A percentile compares a stretch with the other conserved stretches of the same genome.
phyloP scores from a whole-genome alignment of 2,797 vertebrate species.

The Pelodytes ibericus region DNA sequence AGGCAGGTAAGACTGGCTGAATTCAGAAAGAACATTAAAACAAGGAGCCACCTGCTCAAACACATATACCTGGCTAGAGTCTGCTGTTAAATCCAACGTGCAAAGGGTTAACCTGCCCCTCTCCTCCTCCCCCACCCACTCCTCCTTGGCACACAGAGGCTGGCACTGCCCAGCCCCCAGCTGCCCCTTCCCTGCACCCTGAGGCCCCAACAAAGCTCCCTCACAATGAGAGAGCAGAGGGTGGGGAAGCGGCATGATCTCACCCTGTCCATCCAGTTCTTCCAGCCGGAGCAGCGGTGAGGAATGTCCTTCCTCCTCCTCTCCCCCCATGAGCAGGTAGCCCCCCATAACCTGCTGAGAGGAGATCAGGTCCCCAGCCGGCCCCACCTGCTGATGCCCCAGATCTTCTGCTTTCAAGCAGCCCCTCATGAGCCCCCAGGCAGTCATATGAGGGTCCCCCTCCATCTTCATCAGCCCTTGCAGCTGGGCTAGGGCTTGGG shows the following conservation, averaged over 20 bases:
- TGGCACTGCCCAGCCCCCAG: conserved; percentile 9
- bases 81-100: conserved; percentile 6
- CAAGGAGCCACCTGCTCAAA: conserved; percentile 2
- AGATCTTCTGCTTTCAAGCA: background rate
- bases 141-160: background rate
- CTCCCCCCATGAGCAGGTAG: conserved; percentile 17
- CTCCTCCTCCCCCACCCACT: background rate
- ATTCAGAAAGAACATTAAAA: background rate
- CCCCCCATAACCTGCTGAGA: conserved; percentile 31
- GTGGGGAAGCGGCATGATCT: conserved; percentile 16
- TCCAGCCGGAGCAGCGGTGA: conserved; percentile 12
- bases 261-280: conserved; percentile 33
- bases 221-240: conserved; percentile 27
- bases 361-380: conserved; percentile 25
- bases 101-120: background rate
- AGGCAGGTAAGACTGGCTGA: conserved; percentile 9
- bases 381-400: conserved; percentile 12
- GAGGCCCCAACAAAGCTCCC: background rate
- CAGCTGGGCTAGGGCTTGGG: background rate
- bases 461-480: conserved; percentile 50
- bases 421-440: conserved; percentile 36
- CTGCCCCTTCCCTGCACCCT: conserved; percentile 10
- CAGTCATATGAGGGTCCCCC: conserved; percentile 47
- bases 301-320: background rate
- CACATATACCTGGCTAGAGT: conserved; percentile 13